phyloP scores from a whole-genome alignment of 2,113 vertebrate genomes.

The Strix aluco region DNA sequence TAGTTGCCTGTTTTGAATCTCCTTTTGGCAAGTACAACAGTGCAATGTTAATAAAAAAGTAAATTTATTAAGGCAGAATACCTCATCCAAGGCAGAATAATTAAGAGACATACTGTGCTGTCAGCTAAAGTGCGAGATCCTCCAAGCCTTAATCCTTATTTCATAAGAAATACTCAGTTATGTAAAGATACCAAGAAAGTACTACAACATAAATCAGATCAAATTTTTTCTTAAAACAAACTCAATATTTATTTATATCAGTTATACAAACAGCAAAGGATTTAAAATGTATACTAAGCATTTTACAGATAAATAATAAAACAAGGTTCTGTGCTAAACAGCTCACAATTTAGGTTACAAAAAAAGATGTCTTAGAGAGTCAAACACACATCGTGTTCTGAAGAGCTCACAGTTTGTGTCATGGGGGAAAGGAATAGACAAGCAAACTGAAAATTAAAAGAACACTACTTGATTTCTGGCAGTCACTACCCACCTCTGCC shows the following conservation, averaged over 20 bases:
- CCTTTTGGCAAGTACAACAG: conserved; percentile 59
- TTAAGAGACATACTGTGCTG: conserved; percentile 63
- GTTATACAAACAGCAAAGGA: conserved; percentile 13
- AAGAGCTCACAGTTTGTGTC: not conserved
- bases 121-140: conserved; percentile 49
- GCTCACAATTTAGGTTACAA: not conserved
- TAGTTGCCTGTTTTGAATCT: conserved; percentile 59
- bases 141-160: conserved; percentile 15
- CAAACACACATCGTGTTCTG: not conserved
- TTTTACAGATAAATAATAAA: conserved; percentile 22
- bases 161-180: conserved; percentile 8
- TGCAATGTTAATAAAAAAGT: conserved; percentile 62
- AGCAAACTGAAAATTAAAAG: not conserved
- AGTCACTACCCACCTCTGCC: not conserved
- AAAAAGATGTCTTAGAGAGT: not conserved
- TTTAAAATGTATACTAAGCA: not conserved
- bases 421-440: not conserved
- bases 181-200: not conserved
- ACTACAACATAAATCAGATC: not conserved
- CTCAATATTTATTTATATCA: conserved; percentile 28
- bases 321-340: not conserved
- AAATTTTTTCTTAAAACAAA: not conserved
- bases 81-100: conserved; percentile 67
- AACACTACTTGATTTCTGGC: not conserved
- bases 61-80: conserved; percentile 67